These are phyloP conservation scores for Catharus bicknelli DNA, from an alignment of 2,113 vertebrate genomes.

Conservation along the genomic window DNA sequence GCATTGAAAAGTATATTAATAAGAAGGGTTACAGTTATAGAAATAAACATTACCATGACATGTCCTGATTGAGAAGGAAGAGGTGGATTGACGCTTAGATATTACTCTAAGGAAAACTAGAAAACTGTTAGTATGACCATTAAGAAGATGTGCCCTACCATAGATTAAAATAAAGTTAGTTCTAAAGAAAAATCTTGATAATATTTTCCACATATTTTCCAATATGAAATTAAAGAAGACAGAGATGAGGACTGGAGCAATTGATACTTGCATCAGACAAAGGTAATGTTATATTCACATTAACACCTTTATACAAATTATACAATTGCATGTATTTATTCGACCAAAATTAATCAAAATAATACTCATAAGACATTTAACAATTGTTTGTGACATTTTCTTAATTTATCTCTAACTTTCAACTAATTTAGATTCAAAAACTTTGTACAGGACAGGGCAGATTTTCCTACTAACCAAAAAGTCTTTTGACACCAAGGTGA, in stretches of 20 bases:
- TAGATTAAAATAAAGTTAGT: background rate
- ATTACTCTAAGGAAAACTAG: background rate
- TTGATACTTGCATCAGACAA: background rate
- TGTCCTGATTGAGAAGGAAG: constrained; percentile 1
- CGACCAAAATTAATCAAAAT: background rate
- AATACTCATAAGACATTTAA: background rate
- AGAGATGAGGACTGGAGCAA: background rate
- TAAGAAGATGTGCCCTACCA: background rate
- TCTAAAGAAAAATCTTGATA: background rate
- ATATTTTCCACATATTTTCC: background rate
- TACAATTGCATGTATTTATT: background rate
- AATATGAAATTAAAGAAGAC: background rate
- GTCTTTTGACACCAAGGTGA: background rate
- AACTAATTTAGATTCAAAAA: background rate
- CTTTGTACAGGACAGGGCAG: background rate
- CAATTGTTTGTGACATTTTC: background rate
- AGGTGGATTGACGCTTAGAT: background rate
- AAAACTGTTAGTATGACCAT: background rate
- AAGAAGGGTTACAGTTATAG: background rate
- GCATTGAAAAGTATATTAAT: background rate
- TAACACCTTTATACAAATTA: background rate
- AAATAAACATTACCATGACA: background rate
- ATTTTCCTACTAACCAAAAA: background rate
- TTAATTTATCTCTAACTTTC: background rate
- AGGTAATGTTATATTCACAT: background rate